These are phyloP conservation scores for Phalacrocorax brasilianus DNA, from an alignment of 2,113 vertebrate genomes.

Conservation along the genomic window DNA sequence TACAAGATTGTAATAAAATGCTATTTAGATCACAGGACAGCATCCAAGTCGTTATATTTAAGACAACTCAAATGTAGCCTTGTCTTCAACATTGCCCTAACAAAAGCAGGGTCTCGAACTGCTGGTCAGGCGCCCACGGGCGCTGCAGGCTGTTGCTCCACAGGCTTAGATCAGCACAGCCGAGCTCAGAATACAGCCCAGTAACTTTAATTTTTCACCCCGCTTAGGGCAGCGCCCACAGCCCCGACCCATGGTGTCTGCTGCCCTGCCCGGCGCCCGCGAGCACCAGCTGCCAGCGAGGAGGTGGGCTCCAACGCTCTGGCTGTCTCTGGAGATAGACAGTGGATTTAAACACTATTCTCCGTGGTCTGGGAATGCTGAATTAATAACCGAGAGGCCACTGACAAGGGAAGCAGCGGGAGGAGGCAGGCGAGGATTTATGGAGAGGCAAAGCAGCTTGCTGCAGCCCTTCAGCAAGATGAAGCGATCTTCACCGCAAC, in stretches of 20 bases:
- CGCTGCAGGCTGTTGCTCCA: neutral
- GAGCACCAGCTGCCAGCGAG: neutral
- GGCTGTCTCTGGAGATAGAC: rapidly evolving
- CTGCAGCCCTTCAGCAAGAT: neutral
- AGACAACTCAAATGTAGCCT: rapidly evolving
- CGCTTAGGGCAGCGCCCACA: rapidly evolving
- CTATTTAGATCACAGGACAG: neutral
- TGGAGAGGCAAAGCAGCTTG: neutral
- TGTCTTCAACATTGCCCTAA: neutral
- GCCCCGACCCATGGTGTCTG: rapidly evolving
- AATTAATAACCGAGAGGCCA: neutral
- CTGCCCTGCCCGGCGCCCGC: neutral
- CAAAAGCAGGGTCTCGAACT: neutral
- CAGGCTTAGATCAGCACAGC: neutral
- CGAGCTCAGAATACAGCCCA: neutral
- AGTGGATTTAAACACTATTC: neutral
- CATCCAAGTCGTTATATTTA: neutral
- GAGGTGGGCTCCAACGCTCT: neutral
- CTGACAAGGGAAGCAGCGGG: neutral
- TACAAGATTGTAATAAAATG: neutral
- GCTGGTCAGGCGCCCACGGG: neutral
- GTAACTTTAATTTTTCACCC: neutral
- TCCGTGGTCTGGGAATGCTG: neutral
- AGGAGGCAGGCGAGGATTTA: neutral
- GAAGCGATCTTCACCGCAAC: neutral